These are phyloP conservation scores for Pterois miles DNA, from an alignment of 2,797 vertebrate genomes.

Conservation along the genomic window DNA sequence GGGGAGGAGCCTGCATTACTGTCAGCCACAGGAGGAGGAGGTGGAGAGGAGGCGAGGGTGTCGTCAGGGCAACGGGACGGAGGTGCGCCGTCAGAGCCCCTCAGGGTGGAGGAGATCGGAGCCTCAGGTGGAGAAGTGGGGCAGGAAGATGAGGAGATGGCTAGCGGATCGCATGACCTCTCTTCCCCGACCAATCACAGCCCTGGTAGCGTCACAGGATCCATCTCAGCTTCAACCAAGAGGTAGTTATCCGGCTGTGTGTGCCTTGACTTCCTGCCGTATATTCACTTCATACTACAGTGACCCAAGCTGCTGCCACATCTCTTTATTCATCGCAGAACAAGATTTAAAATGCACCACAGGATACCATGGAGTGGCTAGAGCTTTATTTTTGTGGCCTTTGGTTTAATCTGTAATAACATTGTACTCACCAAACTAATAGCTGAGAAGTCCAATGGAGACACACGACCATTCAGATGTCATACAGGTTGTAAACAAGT, in stretches of 20 bases:
- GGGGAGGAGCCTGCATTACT: constrained; percentile 66
- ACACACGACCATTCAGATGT: background rate
- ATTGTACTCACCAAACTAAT: background rate
- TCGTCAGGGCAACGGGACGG: constrained; percentile 13
- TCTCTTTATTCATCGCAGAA: background rate
- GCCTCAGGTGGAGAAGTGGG: constrained; percentile 57
- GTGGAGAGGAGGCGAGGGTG: constrained; percentile 31
- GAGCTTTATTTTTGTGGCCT: background rate
- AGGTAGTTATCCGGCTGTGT: constrained; percentile 61
- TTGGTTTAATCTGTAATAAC: background rate
- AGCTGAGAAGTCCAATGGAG: background rate
- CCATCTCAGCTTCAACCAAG: constrained; percentile 72
- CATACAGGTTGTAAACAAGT: background rate
- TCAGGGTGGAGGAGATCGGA: constrained; percentile 46
- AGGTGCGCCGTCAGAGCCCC: background rate
- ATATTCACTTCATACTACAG: background rate
- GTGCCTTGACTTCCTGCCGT: background rate
- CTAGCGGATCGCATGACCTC: constrained; percentile 64
- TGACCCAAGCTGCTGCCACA: background rate
- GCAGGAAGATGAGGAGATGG: constrained; percentile 81
- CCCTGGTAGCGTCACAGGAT: constrained; percentile 70
- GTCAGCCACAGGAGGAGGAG: constrained; percentile 14
- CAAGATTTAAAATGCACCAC: background rate
- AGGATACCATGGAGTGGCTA: background rate
- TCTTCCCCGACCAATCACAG: constrained; percentile 73